Evolutionary conservation across 2,888 invertebrate genomes (phyloP).

Genomic region (Oasisia sp.): DNA sequence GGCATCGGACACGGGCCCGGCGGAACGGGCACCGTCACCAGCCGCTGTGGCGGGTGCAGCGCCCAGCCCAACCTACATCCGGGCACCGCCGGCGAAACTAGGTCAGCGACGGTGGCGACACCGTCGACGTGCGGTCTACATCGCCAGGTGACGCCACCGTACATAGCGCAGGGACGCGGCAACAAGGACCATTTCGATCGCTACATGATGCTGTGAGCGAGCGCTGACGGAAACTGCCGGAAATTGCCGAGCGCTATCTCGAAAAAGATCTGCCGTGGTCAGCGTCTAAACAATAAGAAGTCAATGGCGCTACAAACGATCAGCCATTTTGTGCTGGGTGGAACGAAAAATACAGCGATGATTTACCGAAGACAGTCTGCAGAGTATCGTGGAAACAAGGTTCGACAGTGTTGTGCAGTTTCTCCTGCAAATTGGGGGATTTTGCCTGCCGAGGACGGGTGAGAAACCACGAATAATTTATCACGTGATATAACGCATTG

Average conservation of each 20-base stretch:
- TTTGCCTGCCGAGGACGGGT: no score
- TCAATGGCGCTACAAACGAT: no score
- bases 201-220: constrained; percentile 4
- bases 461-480: no score
- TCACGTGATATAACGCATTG: no score
- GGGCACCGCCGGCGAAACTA: neutral
- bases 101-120: no score
- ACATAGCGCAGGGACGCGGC: neutral
- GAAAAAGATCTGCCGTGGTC: neutral
- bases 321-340: no score
- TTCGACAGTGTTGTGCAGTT: no score
- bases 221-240: neutral
- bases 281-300: neutral
- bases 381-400: no score
- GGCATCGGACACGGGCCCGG: neutral
- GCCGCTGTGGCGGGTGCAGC: neutral
- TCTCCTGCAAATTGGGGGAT: no score
- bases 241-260: neutral
- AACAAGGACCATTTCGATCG: neutral
- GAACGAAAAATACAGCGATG: no score
- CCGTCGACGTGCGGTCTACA: neutral
- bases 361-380: no score
- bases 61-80: neutral
- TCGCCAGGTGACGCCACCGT: constrained; percentile 17
- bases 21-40: neutral